These are phyloP conservation scores for Manis javanica DNA, from an alignment of 2,797 vertebrate genomes.

Conservation along the genomic window DNA sequence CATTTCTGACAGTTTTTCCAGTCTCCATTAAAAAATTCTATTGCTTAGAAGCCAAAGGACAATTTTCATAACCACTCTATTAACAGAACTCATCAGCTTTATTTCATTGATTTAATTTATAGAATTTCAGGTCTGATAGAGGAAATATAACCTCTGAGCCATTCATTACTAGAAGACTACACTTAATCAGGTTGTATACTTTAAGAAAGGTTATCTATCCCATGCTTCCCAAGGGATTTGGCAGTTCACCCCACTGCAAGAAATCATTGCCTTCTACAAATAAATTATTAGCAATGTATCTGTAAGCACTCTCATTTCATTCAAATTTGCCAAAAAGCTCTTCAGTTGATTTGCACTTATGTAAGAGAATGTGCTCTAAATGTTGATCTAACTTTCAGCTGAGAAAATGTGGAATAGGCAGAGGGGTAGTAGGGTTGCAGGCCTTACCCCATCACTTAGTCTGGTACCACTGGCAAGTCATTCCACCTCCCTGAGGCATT, in stretches of 20 bases:
- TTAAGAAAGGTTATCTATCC: constrained; percentile 72
- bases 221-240: constrained; percentile 37
- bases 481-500: background rate
- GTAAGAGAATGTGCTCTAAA: constrained; percentile 1
- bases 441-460: background rate
- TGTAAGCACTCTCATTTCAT: constrained; percentile 45
- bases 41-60: constrained; percentile 31
- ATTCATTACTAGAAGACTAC: constrained; percentile 77
- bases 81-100: constrained; percentile 73
- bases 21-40: constrained; percentile 24
- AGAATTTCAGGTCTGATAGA: constrained; percentile 63
- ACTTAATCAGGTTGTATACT: constrained; percentile 68
- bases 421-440: background rate
- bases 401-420: background rate
- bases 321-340: constrained; percentile 32
- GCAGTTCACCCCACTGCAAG: constrained; percentile 54
- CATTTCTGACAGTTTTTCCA: constrained; percentile 25
- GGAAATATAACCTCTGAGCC: constrained; percentile 63
- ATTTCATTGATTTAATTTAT: constrained; percentile 69
- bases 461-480: background rate
- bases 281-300: background rate
- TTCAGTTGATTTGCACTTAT: constrained; percentile 53
- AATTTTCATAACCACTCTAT: constrained; percentile 48
- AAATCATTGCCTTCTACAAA: constrained; percentile 57
- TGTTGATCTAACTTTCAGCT: background rate